phyloP scores from a whole-genome alignment of 2,113 vertebrate genomes.

The Fulica atra region DNA sequence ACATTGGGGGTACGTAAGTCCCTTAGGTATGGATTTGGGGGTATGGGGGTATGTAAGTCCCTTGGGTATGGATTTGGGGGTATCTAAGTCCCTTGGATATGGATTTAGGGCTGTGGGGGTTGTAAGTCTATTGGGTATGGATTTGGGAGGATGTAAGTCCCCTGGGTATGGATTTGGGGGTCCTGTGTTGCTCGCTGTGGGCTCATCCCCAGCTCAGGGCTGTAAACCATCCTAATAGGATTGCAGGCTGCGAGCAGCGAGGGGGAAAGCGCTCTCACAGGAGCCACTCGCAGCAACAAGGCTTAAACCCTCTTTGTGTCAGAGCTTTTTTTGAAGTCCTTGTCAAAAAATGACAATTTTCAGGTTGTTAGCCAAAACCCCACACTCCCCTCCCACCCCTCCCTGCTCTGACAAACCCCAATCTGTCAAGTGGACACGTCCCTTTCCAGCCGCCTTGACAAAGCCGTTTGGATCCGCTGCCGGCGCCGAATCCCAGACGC shows the following conservation, averaged over 20 bases:
- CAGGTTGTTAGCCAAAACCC: background rate
- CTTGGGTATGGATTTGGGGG: too few species aligned
- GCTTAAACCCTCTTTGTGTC: background rate
- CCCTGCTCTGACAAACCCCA: background rate
- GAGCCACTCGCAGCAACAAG: background rate
- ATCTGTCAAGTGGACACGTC: background rate
- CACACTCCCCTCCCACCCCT: too few species aligned
- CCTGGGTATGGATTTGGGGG: background rate
- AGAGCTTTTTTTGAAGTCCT: background rate
- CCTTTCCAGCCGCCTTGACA: background rate
- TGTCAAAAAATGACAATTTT: background rate
- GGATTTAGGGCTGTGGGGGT: too few species aligned
- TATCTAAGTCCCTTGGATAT: background rate
- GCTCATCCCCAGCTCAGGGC: background rate
- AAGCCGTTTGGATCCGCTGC: background rate
- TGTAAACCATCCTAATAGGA: slow-evolving; percentile 6
- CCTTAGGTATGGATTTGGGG: too few species aligned
- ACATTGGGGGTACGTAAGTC: too few species aligned
- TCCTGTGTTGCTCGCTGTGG: background rate
- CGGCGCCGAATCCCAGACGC: fast-evolving
- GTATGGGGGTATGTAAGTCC: too few species aligned
- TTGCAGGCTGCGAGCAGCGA: background rate
- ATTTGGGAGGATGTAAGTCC: too few species aligned
- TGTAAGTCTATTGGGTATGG: too few species aligned
- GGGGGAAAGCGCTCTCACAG: background rate